Evolutionary conservation across 2,888 invertebrate genomes (phyloP).

Genomic region (Hypomecis atomaria): DNA sequence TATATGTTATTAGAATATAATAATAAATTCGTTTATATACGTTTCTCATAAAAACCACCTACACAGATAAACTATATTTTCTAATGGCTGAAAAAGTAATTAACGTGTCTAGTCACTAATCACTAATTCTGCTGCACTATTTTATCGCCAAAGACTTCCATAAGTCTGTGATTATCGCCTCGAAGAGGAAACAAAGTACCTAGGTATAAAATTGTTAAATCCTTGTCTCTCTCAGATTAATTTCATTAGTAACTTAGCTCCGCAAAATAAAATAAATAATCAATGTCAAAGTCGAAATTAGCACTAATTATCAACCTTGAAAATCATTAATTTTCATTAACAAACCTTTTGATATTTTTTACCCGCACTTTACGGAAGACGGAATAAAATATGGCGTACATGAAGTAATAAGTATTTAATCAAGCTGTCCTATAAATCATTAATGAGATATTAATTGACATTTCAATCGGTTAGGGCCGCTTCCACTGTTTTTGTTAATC

Average conservation of each 20-base stretch:
- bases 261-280: neutral
- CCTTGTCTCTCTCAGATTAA: too few species aligned
- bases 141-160: too few species aligned
- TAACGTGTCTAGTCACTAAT: too few species aligned
- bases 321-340: constrained; percentile 17
- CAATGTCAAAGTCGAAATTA: neutral
- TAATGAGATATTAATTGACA: constrained; percentile 22
- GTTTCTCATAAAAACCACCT: too few species aligned
- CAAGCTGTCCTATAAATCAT: constrained; percentile 16
- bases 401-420: constrained; percentile 21
- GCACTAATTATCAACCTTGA: constrained; percentile 11
- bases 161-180: too few species aligned
- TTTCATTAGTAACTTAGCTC: neutral
- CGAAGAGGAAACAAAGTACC: too few species aligned
- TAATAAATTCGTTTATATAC: too few species aligned
- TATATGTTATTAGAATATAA: too few species aligned
- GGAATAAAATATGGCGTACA: constrained; percentile 8
- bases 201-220: too few species aligned
- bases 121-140: too few species aligned
- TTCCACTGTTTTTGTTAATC: constrained; percentile 14
- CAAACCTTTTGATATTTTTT: constrained; percentile 3
- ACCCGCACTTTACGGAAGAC: constrained; percentile 11
- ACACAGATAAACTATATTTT: too few species aligned
- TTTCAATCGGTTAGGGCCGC: constrained; percentile 18
- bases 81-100: too few species aligned